phyloP scores from a whole-genome alignment of 37 sponge, comb jelly and placozoan genomes.

The Haliclona indistincta region DNA sequence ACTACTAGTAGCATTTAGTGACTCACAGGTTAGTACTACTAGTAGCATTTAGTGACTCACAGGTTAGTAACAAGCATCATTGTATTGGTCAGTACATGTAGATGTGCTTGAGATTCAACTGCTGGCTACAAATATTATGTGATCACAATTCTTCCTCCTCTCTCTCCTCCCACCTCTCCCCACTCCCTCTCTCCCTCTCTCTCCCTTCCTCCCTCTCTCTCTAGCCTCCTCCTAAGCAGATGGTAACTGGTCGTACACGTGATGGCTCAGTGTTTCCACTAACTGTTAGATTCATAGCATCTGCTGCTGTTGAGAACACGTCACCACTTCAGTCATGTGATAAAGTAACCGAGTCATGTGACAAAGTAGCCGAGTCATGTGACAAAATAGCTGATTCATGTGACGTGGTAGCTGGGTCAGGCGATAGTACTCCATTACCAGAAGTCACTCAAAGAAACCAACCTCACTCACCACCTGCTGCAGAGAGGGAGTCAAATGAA shows the following conservation, averaged over 20 bases:
- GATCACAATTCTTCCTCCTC: neutral
- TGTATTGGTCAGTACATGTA: constrained; percentile 3
- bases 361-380: too few relatives aligned
- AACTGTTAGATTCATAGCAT: constrained; percentile 63
- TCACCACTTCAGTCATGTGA: too few relatives aligned
- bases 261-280: constrained; percentile 71
- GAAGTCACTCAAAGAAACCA: too few relatives aligned
- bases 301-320: too few relatives aligned
- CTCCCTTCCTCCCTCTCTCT: neutral
- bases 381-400: too few relatives aligned
- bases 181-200: constrained; percentile 16
- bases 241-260: constrained; percentile 68
- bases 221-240: constrained; percentile 32
- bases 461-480: too few relatives aligned
- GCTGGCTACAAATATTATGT: neutral
- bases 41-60: too few relatives aligned
- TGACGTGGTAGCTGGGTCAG: neutral
- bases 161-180: neutral
- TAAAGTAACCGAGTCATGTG: too few relatives aligned
- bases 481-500: too few relatives aligned
- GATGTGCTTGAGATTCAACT: neutral
- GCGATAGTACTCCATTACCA: neutral
- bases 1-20: too few relatives aligned
- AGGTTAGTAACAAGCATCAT: too few relatives aligned
- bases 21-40: too few relatives aligned